These are phyloP conservation scores for Sphenopsis melanotis DNA, from an alignment of 2,797 vertebrate genomes.

Conservation along the genomic window DNA sequence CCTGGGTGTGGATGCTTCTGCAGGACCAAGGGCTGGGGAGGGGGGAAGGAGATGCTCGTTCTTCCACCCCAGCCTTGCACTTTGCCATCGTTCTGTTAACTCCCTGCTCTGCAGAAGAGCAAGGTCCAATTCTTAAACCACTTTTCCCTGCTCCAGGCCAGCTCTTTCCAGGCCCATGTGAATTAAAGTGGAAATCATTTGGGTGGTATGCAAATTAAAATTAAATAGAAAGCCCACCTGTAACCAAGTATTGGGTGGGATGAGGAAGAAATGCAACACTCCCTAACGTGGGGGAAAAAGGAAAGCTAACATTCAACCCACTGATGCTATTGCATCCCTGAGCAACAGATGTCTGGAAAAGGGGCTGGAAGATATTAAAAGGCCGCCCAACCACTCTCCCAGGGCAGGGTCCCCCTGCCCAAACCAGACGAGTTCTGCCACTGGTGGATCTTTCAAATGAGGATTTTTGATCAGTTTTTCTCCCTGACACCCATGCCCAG, in stretches of 20 bases:
- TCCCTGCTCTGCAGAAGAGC: not conserved
- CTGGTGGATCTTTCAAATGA: not conserved
- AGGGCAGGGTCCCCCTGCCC: not conserved
- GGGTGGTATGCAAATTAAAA: conserved; percentile 8
- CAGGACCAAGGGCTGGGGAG: not conserved
- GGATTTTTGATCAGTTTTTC: not conserved
- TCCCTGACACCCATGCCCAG: not conserved
- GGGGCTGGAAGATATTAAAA: not conserved
- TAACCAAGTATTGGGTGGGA: not conserved
- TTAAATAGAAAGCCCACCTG: not conserved
- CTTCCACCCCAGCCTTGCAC: not conserved
- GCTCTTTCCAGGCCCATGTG: not conserved
- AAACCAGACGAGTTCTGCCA: not conserved
- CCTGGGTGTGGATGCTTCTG: fast-evolving
- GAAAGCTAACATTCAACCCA: not conserved
- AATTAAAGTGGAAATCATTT: not conserved
- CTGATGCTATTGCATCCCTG: not conserved
- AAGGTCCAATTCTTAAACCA: not conserved
- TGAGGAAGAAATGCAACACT: not conserved
- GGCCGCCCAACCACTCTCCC: not conserved
- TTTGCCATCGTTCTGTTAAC: not conserved
- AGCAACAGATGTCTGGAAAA: not conserved
- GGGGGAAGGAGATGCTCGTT: not conserved
- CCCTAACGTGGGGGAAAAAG: not conserved
- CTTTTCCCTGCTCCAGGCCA: not conserved